phyloP scores from a whole-genome alignment of 2,797 vertebrate genomes.

The Dicrostonyx torquatus region DNA sequence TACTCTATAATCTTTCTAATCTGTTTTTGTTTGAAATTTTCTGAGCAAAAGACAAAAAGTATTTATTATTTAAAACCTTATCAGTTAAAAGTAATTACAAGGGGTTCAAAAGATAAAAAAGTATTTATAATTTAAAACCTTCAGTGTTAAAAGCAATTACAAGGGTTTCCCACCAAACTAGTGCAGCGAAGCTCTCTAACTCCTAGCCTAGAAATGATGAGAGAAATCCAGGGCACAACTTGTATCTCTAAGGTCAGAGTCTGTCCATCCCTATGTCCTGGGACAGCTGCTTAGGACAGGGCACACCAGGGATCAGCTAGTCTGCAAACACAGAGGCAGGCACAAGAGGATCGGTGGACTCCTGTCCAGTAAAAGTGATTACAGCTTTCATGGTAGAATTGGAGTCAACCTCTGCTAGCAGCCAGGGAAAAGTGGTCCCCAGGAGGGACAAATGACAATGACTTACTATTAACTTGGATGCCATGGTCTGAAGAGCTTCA shows the following conservation, averaged over 20 bases:
- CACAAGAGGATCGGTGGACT: rapidly evolving
- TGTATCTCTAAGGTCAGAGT: neutral
- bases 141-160: neutral
- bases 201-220: rapidly evolving
- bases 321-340: neutral
- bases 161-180: neutral
- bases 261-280: rapidly evolving
- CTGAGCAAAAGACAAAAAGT: conserved; percentile 20
- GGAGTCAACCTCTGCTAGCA: rapidly evolving
- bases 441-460: neutral
- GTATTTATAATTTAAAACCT: neutral
- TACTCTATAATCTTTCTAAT: neutral
- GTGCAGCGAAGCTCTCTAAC: rapidly evolving
- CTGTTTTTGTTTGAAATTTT: conserved; percentile 21
- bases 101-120: conserved; percentile 24
- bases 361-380: too few species aligned
- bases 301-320: rapidly evolving
- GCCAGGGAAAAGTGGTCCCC: too few species aligned
- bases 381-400: too few species aligned
- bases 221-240: too few species aligned
- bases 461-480: neutral
- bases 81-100: neutral
- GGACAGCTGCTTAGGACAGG: rapidly evolving
- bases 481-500: rapidly evolving
- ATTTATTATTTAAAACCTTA: neutral